These are phyloP conservation scores for Gobiocypris rarus DNA, from an alignment of 2,113 vertebrate genomes.

Conservation along the genomic window DNA sequence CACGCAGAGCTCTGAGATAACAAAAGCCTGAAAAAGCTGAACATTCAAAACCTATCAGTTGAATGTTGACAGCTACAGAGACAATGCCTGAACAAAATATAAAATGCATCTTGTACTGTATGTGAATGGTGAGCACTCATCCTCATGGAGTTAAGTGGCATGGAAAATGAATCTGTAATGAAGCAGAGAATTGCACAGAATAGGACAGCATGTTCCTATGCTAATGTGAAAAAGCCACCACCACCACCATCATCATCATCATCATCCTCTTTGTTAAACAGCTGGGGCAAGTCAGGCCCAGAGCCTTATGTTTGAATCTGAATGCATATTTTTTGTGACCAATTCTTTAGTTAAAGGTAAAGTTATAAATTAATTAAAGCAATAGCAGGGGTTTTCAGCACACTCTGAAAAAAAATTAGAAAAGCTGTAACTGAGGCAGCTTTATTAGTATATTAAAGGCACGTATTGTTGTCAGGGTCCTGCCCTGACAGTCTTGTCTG, in stretches of 20 bases:
- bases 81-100: neutral
- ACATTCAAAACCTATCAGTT: neutral
- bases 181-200: neutral
- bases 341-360: neutral
- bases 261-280: conserved; percentile 22
- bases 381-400: neutral
- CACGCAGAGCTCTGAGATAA: neutral
- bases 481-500: too few species aligned
- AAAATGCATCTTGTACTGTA: neutral
- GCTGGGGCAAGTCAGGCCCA: conserved; percentile 43
- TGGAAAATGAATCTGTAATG: conserved; percentile 34
- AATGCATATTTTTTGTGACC: conserved; percentile 10
- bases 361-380: neutral
- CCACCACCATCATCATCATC: neutral
- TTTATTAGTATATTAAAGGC: too few species aligned
- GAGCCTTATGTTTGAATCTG: neutral
- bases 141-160: conserved; percentile 9
- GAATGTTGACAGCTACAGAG: neutral
- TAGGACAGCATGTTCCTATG: conserved; percentile 29
- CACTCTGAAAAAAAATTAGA: too few species aligned
- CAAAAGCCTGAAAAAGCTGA: conserved; percentile 21
- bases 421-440: too few species aligned
- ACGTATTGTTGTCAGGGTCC: too few species aligned
- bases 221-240: conserved; percentile 6
- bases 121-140: conserved; percentile 17